Evolutionary conservation across 1,140 invertebrate genomes (phyloP), one percentile per base, ranked within the genome.

Genomic region (Sminthurides bifidus): DNA sequence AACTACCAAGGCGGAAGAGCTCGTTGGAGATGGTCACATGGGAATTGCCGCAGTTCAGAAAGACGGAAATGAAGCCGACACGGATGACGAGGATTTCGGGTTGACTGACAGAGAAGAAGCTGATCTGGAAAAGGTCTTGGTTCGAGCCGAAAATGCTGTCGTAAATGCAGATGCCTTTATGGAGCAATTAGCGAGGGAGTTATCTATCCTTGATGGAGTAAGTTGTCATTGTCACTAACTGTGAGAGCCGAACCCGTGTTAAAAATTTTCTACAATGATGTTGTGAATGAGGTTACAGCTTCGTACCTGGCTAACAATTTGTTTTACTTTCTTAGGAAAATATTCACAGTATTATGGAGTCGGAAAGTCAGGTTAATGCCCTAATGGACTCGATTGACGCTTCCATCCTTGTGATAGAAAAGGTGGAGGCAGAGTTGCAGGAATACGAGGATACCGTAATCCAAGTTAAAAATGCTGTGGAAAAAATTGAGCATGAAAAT

Each of bases 401-500:
- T 40, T 85, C 87, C 1, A 81, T 90, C 59, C 73, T 73, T 37
- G 84, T 89, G 75, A 82, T 85, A 27, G 81, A 83, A 63, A 75
- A 77, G 56, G 79, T 90, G 17, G 87, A 91, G 74, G 72, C 70
- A 21, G 77, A 82, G 54, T 69, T 90, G 38, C 79, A 83, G 66
- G 72, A 72, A 35, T 89, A 89, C 69, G 84, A 89, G 69, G 82
- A 87, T 65, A 81, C 86, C 26, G 71, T 90, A 19, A 79, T 82
- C 56, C 81, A 86, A 69, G 84, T 90, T 4, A 76, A 84, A 61
- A 84, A 87, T 69, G 85, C 83, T 14, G 87, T 91, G 76, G 81
- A 85, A 60, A 84, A 88, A 66, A 91, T 94, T 74, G 89, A 89
- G 61, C 85, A 92, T 65, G 93, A 93, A 69, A 93, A 92, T 76